Evolutionary conservation across 2,113 vertebrate species (phyloP).

Genomic region (Motacilla alba): DNA sequence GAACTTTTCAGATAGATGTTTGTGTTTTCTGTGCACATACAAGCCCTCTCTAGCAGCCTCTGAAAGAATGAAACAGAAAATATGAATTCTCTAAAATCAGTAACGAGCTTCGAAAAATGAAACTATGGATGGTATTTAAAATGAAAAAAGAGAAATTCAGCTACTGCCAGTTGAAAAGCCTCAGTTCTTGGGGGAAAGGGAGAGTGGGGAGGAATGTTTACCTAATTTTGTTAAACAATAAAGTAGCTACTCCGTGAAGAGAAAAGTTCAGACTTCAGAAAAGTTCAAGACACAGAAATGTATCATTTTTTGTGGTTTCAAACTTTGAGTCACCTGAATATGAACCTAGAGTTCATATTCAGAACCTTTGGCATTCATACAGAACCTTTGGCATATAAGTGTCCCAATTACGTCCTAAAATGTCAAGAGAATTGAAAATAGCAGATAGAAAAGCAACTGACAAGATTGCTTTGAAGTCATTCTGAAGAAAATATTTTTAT

Average conservation of each 20-base stretch:
- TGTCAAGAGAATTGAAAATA: neutral
- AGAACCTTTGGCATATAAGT: neutral
- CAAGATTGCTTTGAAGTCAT: neutral
- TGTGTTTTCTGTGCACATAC: neutral
- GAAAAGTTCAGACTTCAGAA: neutral
- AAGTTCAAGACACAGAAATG: neutral
- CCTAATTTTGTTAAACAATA: neutral
- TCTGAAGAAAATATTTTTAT: neutral
- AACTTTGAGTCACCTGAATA: neutral
- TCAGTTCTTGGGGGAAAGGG: fast-evolving
- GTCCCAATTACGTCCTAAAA: neutral
- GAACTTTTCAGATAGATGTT: neutral
- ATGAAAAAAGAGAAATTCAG: neutral
- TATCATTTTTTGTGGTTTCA: neutral
- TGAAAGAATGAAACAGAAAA: neutral
- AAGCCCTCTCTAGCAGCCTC: neutral
- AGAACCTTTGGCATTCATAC: neutral
- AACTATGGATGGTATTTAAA: neutral
- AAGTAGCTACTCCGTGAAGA: neutral
- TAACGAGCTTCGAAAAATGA: neutral
- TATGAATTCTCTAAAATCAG: neutral
- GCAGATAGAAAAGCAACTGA: neutral
- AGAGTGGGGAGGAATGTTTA: neutral
- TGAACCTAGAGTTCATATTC: neutral
- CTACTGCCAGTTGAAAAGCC: neutral